A percentile compares a stretch with the other conserved stretches of the same genome.
phyloP scores from a whole-genome alignment of 2,888 invertebrate genomes.

The Diploptera punctata region DNA sequence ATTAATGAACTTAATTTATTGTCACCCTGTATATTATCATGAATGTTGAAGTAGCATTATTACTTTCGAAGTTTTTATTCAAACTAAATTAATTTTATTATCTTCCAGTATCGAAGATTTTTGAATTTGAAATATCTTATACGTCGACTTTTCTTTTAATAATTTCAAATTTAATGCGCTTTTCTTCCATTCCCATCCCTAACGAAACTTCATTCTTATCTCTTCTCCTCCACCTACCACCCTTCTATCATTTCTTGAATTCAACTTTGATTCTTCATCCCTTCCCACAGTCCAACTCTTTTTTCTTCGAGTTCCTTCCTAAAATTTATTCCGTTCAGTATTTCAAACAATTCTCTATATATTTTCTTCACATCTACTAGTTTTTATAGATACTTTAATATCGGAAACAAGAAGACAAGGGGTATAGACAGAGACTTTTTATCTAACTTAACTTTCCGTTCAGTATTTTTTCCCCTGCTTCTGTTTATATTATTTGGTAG shows the following conservation, averaged over 20 bases:
- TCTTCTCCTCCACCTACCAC: neutral
- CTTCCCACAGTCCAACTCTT: neutral
- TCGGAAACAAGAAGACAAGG: too few relatives aligned
- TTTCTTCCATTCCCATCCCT: neutral
- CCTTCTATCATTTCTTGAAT: neutral
- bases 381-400: too few relatives aligned
- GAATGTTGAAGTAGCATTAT: too few relatives aligned
- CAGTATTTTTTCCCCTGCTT: too few relatives aligned
- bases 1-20: too few relatives aligned
- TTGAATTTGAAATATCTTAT: neutral
- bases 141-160: neutral
- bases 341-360: neutral
- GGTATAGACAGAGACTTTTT: too few relatives aligned
- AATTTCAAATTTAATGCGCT: neutral
- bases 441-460: too few relatives aligned
- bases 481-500: too few relatives aligned
- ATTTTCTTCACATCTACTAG: too few relatives aligned
- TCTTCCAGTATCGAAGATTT: neutral
- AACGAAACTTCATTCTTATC: neutral
- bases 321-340: constrained; percentile 7
- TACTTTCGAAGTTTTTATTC: too few relatives aligned
- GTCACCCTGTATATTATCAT: too few relatives aligned
- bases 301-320: neutral
- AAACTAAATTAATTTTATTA: too few relatives aligned
- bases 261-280: constrained; percentile 9